phyloP scores from a whole-genome alignment of 2,113 vertebrate genomes.

The Apaloderma vittatum region DNA sequence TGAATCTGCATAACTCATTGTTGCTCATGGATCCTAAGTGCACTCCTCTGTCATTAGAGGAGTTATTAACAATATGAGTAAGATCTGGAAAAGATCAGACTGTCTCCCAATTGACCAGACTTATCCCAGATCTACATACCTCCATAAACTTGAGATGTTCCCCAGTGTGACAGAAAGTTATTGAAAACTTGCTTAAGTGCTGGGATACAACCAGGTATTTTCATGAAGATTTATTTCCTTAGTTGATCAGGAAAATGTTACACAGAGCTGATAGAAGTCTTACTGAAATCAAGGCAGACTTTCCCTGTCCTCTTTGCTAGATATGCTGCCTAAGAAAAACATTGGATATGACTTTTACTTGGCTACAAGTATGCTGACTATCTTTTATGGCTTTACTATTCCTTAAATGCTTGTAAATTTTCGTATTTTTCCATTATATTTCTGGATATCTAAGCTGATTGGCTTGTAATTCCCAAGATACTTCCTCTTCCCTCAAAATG shows the following conservation, averaged over 20 bases:
- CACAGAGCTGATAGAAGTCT: not conserved
- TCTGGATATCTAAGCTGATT: not conserved
- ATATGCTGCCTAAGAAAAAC: not conserved
- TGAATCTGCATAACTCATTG: not conserved
- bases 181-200: not conserved
- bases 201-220: not conserved
- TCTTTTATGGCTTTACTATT: not conserved
- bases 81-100: not conserved
- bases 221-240: not conserved
- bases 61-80: not conserved
- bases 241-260: not conserved
- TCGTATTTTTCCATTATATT: not conserved
- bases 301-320: not conserved
- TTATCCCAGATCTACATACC: not conserved
- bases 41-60: not conserved
- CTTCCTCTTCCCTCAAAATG: not conserved
- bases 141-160: not conserved
- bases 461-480: not conserved
- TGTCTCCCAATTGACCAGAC: not conserved
- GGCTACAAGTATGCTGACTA: not conserved
- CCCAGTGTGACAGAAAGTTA: not conserved
- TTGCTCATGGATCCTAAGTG: not conserved
- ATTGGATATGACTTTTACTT: not conserved
- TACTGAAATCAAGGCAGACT: not conserved
- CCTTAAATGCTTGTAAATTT: not conserved